Conservation (phyloP, 2,888 invertebrate species). For the Galerucella nymphaeae region DNA sequence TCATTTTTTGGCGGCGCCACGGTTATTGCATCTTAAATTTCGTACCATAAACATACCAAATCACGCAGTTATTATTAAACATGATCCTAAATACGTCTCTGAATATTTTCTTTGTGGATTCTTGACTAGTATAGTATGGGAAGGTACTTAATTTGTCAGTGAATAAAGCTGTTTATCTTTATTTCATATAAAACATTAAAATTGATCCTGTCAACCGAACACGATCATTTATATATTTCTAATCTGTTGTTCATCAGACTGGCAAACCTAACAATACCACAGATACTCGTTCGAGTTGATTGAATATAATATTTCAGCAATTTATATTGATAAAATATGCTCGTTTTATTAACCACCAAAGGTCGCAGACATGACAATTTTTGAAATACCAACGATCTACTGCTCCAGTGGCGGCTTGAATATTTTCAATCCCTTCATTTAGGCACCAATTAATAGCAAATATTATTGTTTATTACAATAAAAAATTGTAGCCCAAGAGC, state of each 20-base stretch:
- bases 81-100: too few species aligned
- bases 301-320: conserved; percentile 30
- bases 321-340: conserved; percentile 25
- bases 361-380: conserved; percentile 7
- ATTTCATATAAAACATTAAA: neutral
- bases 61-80: too few species aligned
- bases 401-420: neutral
- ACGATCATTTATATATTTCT: conserved; percentile 17
- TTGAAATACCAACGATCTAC: conserved; percentile 15
- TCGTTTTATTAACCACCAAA: conserved; percentile 28
- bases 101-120: too few species aligned
- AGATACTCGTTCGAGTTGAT: conserved; percentile 18
- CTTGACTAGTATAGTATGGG: too few species aligned
- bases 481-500: too few species aligned
- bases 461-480: too few species aligned
- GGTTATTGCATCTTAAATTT: too few species aligned
- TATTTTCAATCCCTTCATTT: neutral
- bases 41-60: too few species aligned
- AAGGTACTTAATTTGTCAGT: too few species aligned
- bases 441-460: neutral
- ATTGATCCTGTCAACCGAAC: conserved; percentile 14
- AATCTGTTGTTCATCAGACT: conserved; percentile 20
- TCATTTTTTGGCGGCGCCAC: too few species aligned
- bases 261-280: conserved; percentile 28
- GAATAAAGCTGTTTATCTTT: neutral